Conservation (phyloP, 2,888 invertebrate genomes). For the Oscheius sp. region DNA sequence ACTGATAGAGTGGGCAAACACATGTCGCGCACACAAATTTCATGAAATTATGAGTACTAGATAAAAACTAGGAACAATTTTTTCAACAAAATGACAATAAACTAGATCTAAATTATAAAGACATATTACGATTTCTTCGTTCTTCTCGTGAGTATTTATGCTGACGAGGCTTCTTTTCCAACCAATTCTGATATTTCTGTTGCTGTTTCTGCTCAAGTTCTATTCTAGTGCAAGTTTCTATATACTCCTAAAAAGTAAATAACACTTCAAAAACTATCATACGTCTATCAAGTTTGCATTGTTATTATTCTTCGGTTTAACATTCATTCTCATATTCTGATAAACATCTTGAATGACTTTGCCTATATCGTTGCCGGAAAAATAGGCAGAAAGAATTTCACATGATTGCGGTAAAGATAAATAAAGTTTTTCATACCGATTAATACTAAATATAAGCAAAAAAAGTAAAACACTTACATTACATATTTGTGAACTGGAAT, state of each 20-base stretch:
- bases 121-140: conserved; percentile 6
- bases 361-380: conserved; percentile 17
- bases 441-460: not conserved
- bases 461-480: conserved; percentile 6
- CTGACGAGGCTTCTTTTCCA: not conserved
- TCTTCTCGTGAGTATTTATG: conserved; percentile 27
- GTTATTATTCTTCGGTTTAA: not conserved
- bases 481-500: conserved; percentile 27
- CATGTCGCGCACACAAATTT: not conserved
- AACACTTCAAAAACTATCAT: not conserved
- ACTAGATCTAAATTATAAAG: conserved; percentile 6
- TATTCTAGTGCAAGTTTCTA: not conserved
- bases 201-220: conserved; percentile 2
- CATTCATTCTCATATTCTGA: not conserved
- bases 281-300: conserved; percentile 7
- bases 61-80: not conserved
- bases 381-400: conserved; percentile 16
- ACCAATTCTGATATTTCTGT: conserved; percentile 7
- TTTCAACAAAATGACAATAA: not conserved
- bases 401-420: not conserved
- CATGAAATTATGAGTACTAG: not conserved
- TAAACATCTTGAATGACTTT: not conserved
- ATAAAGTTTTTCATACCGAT: not conserved
- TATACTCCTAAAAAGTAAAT: conserved; percentile 12
- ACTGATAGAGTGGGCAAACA: conserved; percentile 15